A percentile compares a stretch with the other conserved stretches of the same genome.
Conservation (phyloP, 2,888 invertebrate species). For the Dryobota labecula region DNA sequence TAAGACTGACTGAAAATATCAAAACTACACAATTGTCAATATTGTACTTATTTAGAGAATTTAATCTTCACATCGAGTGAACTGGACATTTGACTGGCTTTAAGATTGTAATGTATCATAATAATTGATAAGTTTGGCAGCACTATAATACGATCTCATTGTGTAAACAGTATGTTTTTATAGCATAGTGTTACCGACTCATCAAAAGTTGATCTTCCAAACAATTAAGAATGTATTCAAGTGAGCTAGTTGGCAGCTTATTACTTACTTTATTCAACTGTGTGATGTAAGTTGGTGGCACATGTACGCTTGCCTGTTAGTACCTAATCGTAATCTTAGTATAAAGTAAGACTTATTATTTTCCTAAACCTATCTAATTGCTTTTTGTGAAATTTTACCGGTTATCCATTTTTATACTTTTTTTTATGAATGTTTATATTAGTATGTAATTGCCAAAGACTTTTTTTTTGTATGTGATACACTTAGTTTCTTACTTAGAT, state of each 20-base stretch:
- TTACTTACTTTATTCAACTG: slow-evolving; percentile 14
- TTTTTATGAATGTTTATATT: slow-evolving; percentile 72
- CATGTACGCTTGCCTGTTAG: slow-evolving; percentile 63
- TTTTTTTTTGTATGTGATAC: slow-evolving; percentile 88
- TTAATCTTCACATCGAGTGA: slow-evolving; percentile 30
- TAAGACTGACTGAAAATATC: slow-evolving; percentile 67
- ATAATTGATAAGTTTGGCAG: slow-evolving; percentile 40
- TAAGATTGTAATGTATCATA: slow-evolving; percentile 40
- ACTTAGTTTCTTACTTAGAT: slow-evolving; percentile 86
- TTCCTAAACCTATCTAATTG: slow-evolving; percentile 32
- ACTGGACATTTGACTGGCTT: slow-evolving; percentile 41
- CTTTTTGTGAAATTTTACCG: slow-evolving; percentile 57
- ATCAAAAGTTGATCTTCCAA: slow-evolving; percentile 30
- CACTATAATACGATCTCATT: slow-evolving; percentile 52
- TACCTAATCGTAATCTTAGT: slow-evolving; percentile 66
- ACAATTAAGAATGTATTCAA: not conserved
- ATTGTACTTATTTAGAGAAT: slow-evolving; percentile 53
- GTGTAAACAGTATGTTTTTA: slow-evolving; percentile 31
- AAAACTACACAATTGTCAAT: slow-evolving; percentile 53
- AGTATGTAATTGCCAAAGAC: slow-evolving; percentile 89
- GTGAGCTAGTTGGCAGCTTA: slow-evolving; percentile 10
- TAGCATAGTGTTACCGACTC: slow-evolving; percentile 31
- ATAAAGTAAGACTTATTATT: slow-evolving; percentile 56
- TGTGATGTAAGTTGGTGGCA: slow-evolving; percentile 45
- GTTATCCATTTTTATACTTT: slow-evolving; percentile 70